Percentiles rank a stretch among this genome's conserved stretches.
Conservation (phyloP, 2,888 invertebrate species). For the Macaria liturata region DNA sequence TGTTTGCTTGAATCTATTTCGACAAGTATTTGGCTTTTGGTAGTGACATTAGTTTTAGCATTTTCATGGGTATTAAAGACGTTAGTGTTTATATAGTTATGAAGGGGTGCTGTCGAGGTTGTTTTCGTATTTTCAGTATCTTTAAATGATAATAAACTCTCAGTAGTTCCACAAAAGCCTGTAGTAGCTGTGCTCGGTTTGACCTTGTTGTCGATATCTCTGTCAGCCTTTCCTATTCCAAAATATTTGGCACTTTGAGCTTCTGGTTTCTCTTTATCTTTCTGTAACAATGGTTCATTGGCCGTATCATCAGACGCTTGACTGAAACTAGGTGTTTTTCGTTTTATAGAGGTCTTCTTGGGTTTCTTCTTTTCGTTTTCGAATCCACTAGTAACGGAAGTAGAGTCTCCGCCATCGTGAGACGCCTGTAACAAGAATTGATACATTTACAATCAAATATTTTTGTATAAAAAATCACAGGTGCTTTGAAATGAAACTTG, state of each 20-base stretch:
- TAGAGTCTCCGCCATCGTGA: slow-evolving; percentile 68
- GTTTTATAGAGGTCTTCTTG: slow-evolving; percentile 70
- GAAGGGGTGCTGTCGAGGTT: slow-evolving; percentile 38
- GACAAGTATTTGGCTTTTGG: slow-evolving; percentile 62
- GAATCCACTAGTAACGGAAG: slow-evolving; percentile 68
- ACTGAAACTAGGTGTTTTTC: slow-evolving; percentile 64
- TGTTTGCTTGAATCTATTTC: slow-evolving; percentile 62
- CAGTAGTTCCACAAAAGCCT: slow-evolving; percentile 42
- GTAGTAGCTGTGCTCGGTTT: slow-evolving; percentile 37
- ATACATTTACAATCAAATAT: too few species aligned
- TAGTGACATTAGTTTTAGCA: slow-evolving; percentile 38
- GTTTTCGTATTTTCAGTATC: slow-evolving; percentile 34
- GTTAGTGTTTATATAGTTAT: slow-evolving; percentile 69
- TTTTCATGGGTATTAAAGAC: slow-evolving; percentile 50
- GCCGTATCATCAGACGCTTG: slow-evolving; percentile 71
- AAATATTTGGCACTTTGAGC: slow-evolving; percentile 70
- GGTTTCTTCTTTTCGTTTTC: slow-evolving; percentile 77
- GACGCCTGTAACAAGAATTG: slow-evolving; percentile 61
- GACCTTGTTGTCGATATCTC: slow-evolving; percentile 45
- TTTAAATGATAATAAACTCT: slow-evolving; percentile 39
- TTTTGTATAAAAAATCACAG: too few species aligned
- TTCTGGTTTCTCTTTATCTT: slow-evolving; percentile 58
- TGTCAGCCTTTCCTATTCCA: slow-evolving; percentile 71
- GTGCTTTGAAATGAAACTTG: too few species aligned
- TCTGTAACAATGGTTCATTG: slow-evolving; percentile 71